Base-by-base conservation (phyloP, 2,113 vertebrate species). In the Australoheros scitulus region DNA sequence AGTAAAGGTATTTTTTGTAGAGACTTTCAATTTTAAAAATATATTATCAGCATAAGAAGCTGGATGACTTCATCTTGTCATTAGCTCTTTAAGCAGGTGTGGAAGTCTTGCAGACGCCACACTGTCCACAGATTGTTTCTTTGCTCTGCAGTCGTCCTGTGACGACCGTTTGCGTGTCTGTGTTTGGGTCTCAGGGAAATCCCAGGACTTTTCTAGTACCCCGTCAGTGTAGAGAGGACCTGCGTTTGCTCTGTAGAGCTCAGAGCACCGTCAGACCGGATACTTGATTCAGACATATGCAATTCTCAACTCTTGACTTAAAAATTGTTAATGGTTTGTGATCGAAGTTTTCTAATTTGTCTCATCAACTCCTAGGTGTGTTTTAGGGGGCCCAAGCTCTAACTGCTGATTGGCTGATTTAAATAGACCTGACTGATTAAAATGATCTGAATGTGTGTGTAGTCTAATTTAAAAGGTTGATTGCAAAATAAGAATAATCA, bases 171-270 rank as follows among this genome's bases (percentile, higher is more conserved):
- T 36, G 4, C 26, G 5, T 15, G 74, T 72, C 65, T 38, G 64
- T 77, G 43, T 60, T 60, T 74, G 14, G 56, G 52, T 88, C 92
- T 93, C 90, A 92, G 92, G 90, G 85, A 92, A 86, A 79, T 68
- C 22, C 22, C 29, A 76, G 24, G 50, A 34, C 6, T 50, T n/a
- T 22, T 61, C 65, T 65, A 38, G 61, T 38, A 10, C 60, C 3
- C 3, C 18, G 50, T 60, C 60, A 20, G 38, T 3, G 65, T 15
- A 56, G 26, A 70, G 29, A 17, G 15, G 15, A 80, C 74, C 64
- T 58, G n/a, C 57, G 70, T 76, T 86, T 80, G 77, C 61, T 85
- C 14, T 1, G 29, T 24, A 1, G 7, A 72, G 20, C 58, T 68
- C 41, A 24, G 56, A 75, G 61, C 61, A 50, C 61, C 20, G 4